Evolutionary conservation across 2,888 invertebrate genomes (phyloP), one percentile per base, ranked within the genome.

Genomic region (Corbicula japonica): DNA sequence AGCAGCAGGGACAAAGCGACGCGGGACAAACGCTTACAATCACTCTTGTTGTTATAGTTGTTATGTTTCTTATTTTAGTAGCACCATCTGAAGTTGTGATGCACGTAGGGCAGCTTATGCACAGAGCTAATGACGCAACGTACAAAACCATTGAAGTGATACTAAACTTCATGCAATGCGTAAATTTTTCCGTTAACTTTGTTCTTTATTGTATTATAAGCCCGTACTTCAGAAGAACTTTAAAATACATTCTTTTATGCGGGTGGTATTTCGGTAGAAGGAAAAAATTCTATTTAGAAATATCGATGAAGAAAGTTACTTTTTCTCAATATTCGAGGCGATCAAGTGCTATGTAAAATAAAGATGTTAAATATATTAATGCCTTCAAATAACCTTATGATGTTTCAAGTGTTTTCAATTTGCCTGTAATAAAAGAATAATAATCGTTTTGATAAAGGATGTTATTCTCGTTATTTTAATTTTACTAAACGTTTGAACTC

Each of bases 151-250:
- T 90, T 18, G 89, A 90, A 66, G 87, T 86, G 21, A 85, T 96
- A 61, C 96, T 96, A 71, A 96, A 96, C 93, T 94, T 96, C 38
- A 94, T 96, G 91, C 96, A 96, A 94, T 94, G 96, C 60, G 95
- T 95, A 85, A 96, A 96, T 93, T 96, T 96, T 92, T 96, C 96
- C 38, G 95, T 96, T 80, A 96, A 96, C 44, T 96, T 96, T 94
- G 96, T 96, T 92, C 96, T 96, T 78, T 96, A 96, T 93, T 96
- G 96, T 92, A 95, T 96, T 76, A 96, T 96, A 93, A 96, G 96
- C 83, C 96, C 96, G 89, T 96, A 96, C 89, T 96, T 96, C 92
- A 95, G 96, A 41, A 95, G 95, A 88, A 96, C 96, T 2, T 85
- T 93, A 60, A 84, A 84, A 35, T 86, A 90, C 60, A 84, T 91